Conservation (phyloP, 2,888 invertebrate genomes). For the Lagria hirta region DNA sequence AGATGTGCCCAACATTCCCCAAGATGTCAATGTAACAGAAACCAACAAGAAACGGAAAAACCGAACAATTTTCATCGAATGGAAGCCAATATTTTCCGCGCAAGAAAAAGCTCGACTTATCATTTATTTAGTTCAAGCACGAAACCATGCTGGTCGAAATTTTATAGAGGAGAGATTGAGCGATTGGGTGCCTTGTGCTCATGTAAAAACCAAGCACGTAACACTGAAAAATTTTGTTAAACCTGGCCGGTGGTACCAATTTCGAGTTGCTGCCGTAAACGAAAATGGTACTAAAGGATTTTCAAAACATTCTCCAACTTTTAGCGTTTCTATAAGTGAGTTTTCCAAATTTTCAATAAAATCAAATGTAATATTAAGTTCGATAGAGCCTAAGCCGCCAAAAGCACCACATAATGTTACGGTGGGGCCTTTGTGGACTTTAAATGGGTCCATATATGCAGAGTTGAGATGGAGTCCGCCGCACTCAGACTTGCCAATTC, state of each 20-base stretch:
- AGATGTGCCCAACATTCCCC: constrained; percentile 66
- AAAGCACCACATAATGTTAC: constrained; percentile 64
- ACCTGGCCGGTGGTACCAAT: constrained; percentile 77
- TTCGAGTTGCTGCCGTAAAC: constrained; percentile 75
- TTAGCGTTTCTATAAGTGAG: constrained; percentile 58
- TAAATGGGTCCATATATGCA: constrained; percentile 58
- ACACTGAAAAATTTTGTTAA: constrained; percentile 61
- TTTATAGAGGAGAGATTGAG: constrained; percentile 66
- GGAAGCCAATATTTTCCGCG: constrained; percentile 45
- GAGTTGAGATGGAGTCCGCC: constrained; percentile 71
- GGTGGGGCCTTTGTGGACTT: constrained; percentile 54
- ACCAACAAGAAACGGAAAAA: constrained; percentile 57
- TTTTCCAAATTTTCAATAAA: not conserved
- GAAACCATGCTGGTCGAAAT: constrained; percentile 68
- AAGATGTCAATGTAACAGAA: constrained; percentile 62
- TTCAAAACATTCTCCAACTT: constrained; percentile 62
- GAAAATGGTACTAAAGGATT: constrained; percentile 72
- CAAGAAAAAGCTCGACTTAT: constrained; percentile 34
- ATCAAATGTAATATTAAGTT: too few relatives aligned
- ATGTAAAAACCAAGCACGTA: constrained; percentile 58
- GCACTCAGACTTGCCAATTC: constrained; percentile 70
- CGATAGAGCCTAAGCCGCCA: constrained; percentile 63
- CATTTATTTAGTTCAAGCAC: constrained; percentile 67
- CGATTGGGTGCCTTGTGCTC: constrained; percentile 63
- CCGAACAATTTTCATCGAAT: constrained; percentile 53